A percentile compares a stretch with the other conserved stretches of the same genome.
phyloP scores from a whole-genome alignment of 1,140 invertebrate genomes.

The Charaxes varanes region DNA sequence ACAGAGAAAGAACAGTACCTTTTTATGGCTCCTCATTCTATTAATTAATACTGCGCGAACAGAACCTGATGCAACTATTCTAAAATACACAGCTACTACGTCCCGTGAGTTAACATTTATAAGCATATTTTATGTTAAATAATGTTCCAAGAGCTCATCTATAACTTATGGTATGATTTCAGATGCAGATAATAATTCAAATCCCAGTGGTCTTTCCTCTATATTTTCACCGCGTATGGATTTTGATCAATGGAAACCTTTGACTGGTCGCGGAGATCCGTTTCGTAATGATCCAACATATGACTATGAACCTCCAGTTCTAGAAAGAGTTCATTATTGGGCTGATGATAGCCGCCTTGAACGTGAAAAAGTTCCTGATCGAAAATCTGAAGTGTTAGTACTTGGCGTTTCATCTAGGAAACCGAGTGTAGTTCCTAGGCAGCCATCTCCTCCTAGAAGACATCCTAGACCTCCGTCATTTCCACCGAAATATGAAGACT shows the following conservation, averaged over 20 bases:
- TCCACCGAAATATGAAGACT: conserved; percentile 63
- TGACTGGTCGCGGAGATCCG: conserved; percentile 83
- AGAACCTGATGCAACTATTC: too few species aligned
- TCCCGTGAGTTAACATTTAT: too few species aligned
- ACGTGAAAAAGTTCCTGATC: conserved; percentile 54
- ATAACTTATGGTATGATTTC: too few species aligned
- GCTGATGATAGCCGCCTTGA: conserved; percentile 73
- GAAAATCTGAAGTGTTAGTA: conserved; percentile 79
- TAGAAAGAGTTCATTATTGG: conserved; percentile 86
- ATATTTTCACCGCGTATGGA: conserved; percentile 82
- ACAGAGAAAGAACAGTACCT: too few species aligned
- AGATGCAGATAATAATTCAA: conserved; percentile 34
- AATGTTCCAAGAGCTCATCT: too few species aligned
- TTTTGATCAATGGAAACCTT: conserved; percentile 85
- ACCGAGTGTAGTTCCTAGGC: conserved; percentile 68
- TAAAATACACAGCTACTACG: too few species aligned
- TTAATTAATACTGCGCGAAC: too few species aligned
- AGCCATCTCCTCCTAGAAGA: conserved; percentile 33
- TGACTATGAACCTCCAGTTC: conserved; percentile 84
- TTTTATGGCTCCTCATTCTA: too few species aligned
- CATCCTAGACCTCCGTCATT: conserved; percentile 33
- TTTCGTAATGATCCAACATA: conserved; percentile 87
- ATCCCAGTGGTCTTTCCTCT: conserved; percentile 32
- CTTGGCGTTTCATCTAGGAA: conserved; percentile 80
- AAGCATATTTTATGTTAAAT: too few species aligned